These are phyloP conservation scores for Micrasema minimum DNA, from an alignment of 1,140 invertebrate species.

Conservation along the genomic window DNA sequence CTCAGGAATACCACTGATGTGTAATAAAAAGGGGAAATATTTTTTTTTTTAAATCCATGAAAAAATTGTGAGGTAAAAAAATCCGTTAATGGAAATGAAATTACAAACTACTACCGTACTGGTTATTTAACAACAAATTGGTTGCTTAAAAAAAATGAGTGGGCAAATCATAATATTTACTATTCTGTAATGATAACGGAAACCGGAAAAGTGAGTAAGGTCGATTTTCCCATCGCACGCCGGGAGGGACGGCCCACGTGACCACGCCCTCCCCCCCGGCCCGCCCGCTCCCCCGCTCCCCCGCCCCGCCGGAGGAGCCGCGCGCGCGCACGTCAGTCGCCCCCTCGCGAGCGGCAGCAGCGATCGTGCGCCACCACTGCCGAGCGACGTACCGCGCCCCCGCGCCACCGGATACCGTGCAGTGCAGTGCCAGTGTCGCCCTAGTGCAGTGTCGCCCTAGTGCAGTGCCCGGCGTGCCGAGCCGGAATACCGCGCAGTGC, in stretches of 20 bases:
- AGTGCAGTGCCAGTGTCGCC: constrained; percentile 13
- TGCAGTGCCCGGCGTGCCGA: constrained; percentile 5
- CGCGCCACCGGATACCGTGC: background rate
- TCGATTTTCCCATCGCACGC: background rate
- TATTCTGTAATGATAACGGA: no score
- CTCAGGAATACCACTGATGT: no score
- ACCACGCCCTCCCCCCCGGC: background rate
- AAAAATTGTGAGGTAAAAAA: no score
- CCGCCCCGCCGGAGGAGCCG: constrained; percentile 6
- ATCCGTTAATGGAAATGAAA: no score
- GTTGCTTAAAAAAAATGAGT: no score
- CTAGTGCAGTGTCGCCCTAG: background rate
- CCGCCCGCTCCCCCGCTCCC: constrained; percentile 8
- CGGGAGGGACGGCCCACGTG: background rate
- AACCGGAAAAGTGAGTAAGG: no score
- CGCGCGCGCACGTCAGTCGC: constrained; percentile 35
- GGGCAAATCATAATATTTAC: no score
- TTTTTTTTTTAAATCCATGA: no score
- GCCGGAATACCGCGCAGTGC: constrained; percentile 1
- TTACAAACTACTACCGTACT: no score
- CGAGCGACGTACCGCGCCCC: constrained; percentile 1
- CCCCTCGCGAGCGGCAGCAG: constrained; percentile 4
- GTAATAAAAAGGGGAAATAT: no score
- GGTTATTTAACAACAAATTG: no score
- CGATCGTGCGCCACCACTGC: constrained; percentile 15